Evolutionary conservation across 1,140 invertebrate species (phyloP).

Genomic region (Halesus radiatus): DNA sequence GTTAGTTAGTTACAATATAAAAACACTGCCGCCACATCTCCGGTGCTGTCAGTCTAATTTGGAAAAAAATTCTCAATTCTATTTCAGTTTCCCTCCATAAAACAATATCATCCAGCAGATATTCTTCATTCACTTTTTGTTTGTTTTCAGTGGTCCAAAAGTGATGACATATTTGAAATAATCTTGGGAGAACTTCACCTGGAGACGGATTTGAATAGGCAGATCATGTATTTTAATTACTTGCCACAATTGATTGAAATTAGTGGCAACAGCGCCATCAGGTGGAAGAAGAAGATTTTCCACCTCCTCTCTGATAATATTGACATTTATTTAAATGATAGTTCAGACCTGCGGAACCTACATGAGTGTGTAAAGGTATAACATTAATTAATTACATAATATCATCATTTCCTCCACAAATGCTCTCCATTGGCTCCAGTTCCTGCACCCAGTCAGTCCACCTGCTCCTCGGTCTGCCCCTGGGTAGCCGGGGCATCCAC

Average conservation of each 20-base stretch:
- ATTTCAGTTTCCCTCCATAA: too few relatives aligned
- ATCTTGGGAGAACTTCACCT: conserved; percentile 44
- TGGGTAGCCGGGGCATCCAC: background rate
- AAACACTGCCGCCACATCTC: too few relatives aligned
- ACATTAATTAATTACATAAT: too few relatives aligned
- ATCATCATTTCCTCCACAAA: too few relatives aligned
- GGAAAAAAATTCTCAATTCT: too few relatives aligned
- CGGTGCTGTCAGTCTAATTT: too few relatives aligned
- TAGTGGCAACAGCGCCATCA: conserved; percentile 46
- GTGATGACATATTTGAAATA: conserved; percentile 51
- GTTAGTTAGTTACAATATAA: too few relatives aligned
- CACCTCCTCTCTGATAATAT: conserved; percentile 39
- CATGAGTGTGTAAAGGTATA: conserved; percentile 36
- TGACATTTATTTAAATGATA: conserved; percentile 46
- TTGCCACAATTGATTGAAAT: conserved; percentile 42
- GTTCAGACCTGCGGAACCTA: conserved; percentile 2
- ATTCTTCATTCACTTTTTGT: background rate
- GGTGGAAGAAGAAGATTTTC: conserved; percentile 53
- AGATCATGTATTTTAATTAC: conserved; percentile 48
- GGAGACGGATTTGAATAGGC: conserved; percentile 34
- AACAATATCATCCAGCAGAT: background rate
- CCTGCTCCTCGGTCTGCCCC: background rate
- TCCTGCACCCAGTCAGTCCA: background rate
- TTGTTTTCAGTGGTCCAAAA: conserved; percentile 50
- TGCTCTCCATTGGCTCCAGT: too few relatives aligned